These are phyloP conservation scores for Morpho achilles DNA, from an alignment of 2,888 invertebrate genomes.

Conservation along the genomic window DNA sequence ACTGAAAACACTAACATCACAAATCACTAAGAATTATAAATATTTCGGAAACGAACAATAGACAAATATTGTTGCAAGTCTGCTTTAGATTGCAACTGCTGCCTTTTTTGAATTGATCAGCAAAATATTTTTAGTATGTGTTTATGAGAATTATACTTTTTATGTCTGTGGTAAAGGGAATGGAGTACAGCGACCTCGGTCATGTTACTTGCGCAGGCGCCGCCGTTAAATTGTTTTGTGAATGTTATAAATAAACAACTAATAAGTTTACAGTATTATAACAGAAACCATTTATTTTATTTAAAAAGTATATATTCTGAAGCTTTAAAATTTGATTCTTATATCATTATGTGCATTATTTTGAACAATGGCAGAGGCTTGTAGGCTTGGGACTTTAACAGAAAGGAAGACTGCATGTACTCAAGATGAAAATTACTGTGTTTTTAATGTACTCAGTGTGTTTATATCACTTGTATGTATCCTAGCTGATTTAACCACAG, in stretches of 20 bases:
- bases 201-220: slow-evolving; percentile 41
- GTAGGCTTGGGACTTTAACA: slow-evolving; percentile 55
- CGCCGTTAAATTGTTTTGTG: slow-evolving; percentile 31
- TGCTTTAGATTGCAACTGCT: neutral
- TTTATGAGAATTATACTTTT: neutral
- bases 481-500: slow-evolving; percentile 79
- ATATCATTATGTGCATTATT: slow-evolving; percentile 33
- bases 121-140: too few relatives aligned
- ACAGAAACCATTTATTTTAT: slow-evolving; percentile 13
- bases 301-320: slow-evolving; percentile 4
- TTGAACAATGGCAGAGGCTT: slow-evolving; percentile 67
- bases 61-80: too few relatives aligned
- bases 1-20: too few relatives aligned
- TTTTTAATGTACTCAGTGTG: slow-evolving; percentile 73
- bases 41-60: too few relatives aligned
- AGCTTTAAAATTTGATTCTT: neutral
- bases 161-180: slow-evolving; percentile 20
- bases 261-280: slow-evolving; percentile 12
- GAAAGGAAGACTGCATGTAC: slow-evolving; percentile 52
- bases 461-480: slow-evolving; percentile 79
- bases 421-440: slow-evolving; percentile 70
- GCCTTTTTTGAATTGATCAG: neutral
- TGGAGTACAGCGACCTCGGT: slow-evolving; percentile 38
- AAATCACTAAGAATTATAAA: too few relatives aligned
- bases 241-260: slow-evolving; percentile 13